Evolutionary conservation across 2,888 invertebrate species (phyloP).

Genomic region (Cheilosia variabilis): DNA sequence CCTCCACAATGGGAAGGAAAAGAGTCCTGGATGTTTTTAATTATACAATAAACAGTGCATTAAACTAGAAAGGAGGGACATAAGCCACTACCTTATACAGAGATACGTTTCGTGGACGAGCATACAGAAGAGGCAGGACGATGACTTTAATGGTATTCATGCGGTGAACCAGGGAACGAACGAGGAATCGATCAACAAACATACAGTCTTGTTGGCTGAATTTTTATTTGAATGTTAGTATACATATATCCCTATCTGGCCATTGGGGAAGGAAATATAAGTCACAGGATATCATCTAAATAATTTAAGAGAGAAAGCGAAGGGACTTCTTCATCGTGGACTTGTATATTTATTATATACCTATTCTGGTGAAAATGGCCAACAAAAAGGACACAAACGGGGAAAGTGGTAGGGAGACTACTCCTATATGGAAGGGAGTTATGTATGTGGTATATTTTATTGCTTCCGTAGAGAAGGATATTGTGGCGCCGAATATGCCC

Average conservation of each 20-base stretch:
- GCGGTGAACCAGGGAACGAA: slow-evolving; percentile 1
- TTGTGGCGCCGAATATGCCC: slow-evolving; percentile 53
- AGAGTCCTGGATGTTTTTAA: slow-evolving; percentile 58
- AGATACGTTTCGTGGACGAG: background rate
- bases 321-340: slow-evolving; percentile 44
- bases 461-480: slow-evolving; percentile 47
- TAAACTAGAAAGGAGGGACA: slow-evolving; percentile 46
- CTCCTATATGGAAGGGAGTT: background rate
- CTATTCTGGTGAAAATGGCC: slow-evolving; percentile 25
- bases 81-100: slow-evolving; percentile 14
- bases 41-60: slow-evolving; percentile 67
- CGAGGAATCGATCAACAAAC: slow-evolving; percentile 62
- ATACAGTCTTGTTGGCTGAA: slow-evolving; percentile 23
- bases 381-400: slow-evolving; percentile 14
- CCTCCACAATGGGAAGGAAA: slow-evolving; percentile 1
- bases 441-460: slow-evolving; percentile 58
- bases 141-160: slow-evolving; percentile 39
- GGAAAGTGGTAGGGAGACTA: background rate
- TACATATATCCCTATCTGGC: background rate
- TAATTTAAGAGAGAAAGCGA: slow-evolving; percentile 68
- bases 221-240: slow-evolving; percentile 15
- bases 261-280: slow-evolving; percentile 46
- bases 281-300: slow-evolving; percentile 71
- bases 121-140: slow-evolving; percentile 8
- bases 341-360: background rate